A percentile compares a stretch with the other conserved stretches of the same genome.
phyloP scores from a whole-genome alignment of 2,888 invertebrate genomes.

The Azorinus chamasolen region DNA sequence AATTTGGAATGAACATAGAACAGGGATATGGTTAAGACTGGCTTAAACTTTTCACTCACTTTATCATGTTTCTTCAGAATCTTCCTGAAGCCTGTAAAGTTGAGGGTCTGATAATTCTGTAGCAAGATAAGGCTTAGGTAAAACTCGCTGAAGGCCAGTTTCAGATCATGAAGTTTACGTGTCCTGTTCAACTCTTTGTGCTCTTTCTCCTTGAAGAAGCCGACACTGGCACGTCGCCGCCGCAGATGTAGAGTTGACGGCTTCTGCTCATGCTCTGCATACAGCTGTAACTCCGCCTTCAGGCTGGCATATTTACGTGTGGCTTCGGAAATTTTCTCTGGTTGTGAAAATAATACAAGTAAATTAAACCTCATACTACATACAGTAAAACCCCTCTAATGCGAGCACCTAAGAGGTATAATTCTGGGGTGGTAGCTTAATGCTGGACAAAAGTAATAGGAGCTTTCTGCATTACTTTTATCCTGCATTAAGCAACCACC shows the following conservation, averaged over 20 bases:
- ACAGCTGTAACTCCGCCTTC: constrained; percentile 93
- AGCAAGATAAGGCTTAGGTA: constrained; percentile 98
- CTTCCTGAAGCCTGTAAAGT: constrained; percentile 99
- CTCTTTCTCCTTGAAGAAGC: constrained; percentile 69
- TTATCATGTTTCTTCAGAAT: constrained; percentile 99
- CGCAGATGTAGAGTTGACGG: constrained; percentile 66
- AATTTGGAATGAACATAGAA: too few relatives aligned
- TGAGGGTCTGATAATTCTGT: constrained; percentile 99
- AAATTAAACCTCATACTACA: too few relatives aligned
- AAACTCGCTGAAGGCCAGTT: constrained; percentile 99
- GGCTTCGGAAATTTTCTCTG: constrained; percentile 99
- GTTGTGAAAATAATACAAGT: constrained; percentile 63
- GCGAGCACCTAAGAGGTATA: too few relatives aligned
- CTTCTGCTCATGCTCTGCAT: constrained; percentile 83
- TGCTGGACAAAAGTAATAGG: too few relatives aligned
- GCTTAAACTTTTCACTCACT: too few relatives aligned
- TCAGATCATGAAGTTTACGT: constrained; percentile 91
- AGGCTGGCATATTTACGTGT: constrained; percentile 97
- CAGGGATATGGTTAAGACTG: too few relatives aligned
- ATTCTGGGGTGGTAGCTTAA: too few relatives aligned
- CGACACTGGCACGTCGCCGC: constrained; percentile 56
- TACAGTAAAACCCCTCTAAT: too few relatives aligned
- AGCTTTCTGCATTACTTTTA: too few relatives aligned
- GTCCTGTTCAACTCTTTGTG: constrained; percentile 69
- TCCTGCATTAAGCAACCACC: too few relatives aligned